These are phyloP conservation scores for Ctenomys sociabilis DNA, from an alignment of 2,113 vertebrate species.

Conservation along the genomic window DNA sequence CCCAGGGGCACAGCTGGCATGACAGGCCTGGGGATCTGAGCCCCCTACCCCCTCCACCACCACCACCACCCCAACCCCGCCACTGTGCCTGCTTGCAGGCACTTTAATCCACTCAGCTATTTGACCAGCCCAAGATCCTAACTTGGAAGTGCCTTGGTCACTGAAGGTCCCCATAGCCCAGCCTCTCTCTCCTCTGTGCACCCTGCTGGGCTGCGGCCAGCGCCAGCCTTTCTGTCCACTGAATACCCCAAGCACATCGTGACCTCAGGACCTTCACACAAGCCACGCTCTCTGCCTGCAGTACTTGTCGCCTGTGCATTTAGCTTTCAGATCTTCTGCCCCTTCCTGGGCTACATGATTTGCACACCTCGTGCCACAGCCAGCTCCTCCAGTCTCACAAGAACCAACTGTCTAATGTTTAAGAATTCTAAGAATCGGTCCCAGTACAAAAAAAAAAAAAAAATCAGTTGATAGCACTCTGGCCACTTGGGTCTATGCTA, in stretches of 20 bases:
- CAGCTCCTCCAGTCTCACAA: background rate
- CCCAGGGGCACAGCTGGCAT: too few species aligned
- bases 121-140: too few species aligned
- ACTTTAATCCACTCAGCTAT: too few species aligned
- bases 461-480: background rate
- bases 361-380: rapidly evolving
- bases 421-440: background rate
- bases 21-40: too few species aligned
- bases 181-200: background rate
- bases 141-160: background rate
- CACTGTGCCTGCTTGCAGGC: too few species aligned
- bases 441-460: too few species aligned
- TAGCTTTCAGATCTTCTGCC: background rate
- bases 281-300: background rate
- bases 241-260: background rate
- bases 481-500: background rate
- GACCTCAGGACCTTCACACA: slow-evolving; percentile 47
- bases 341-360: background rate
- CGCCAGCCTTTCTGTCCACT: background rate
- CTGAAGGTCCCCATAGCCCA: background rate
- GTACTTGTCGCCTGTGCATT: background rate
- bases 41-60: too few species aligned
- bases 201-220: rapidly evolving
- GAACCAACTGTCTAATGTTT: background rate
- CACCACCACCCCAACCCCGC: too few species aligned